Evolutionary conservation across 92 coral and sea anemone species (phyloP), one percentile per base, ranked within the genome.

Genomic region (Virgularia gustaviana): DNA sequence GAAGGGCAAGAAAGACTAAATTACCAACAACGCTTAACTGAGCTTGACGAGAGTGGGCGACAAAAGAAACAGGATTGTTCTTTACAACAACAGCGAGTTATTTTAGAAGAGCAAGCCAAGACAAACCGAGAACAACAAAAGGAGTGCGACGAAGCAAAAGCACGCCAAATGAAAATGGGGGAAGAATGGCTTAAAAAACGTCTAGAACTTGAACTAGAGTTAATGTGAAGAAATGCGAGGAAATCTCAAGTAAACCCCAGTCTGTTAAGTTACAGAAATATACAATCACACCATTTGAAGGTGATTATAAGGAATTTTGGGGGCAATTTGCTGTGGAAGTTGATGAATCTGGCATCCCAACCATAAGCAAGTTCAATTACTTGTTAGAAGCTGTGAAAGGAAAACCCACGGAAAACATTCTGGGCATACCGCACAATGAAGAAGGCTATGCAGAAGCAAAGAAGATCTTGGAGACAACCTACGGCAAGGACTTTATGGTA

Each of bases 301-400:
- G 90, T 2, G 74, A 81, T 20, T 81, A 38, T 68, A 71, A 38
- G 65, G 85, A 75, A 12, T 67, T 84, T 27, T 74, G 82, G 79
- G 79, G 75, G 18, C 82, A 67, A 72, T 84, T 85, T 37, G 23
- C 28, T 36, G 79, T 65, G 10, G 90, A 68, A 62, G 49, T 86
- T 32, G 90, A 82, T 30, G 83, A 43, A 0, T 79, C 82, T 0
- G 39, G 12, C 1, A 82, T 72, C 13, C 45, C 75, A 1, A 57
- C 56, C 44, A 86, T 86, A 7, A 64, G 76, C 73, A 86, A 56
- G 45, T 51, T 82, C 6, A 47, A 49, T 47, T 57, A 31, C 72
- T 65, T 86, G 1, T 43, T 81, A 0, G 90, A 85, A 33, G 56
- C 70, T 3, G 73, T 57, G 4, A 32, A 77, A 16, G 77, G 77